Evolutionary conservation across 2,113 vertebrate genomes (phyloP), one percentile per base, ranked within the genome.

Genomic region (Myodes glareolus): DNA sequence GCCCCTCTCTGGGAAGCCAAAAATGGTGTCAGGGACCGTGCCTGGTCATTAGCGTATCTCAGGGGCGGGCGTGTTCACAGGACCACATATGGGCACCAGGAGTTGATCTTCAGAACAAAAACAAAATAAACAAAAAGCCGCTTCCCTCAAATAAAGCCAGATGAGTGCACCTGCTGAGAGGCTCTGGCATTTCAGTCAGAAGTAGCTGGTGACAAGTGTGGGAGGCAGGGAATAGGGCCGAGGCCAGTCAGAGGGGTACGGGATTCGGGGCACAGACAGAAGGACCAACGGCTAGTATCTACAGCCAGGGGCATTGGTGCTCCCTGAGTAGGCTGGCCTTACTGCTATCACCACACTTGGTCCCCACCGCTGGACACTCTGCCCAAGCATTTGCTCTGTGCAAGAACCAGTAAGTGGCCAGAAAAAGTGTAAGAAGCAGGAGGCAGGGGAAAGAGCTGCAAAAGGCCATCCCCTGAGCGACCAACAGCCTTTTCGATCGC

Each of bases 71-170:
- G 39, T 50, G 63, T 27, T 76, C 23, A 23, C 21, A 36, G 52
- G 36, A 76, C 61, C 75, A 65, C 97, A 95, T 96, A 68, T 98
- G 98, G 97, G 63, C 91, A 50, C 97, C 97, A 98, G 91, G 67
- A 96, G 77, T 61, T 78, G 81, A 70, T 67, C 92, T 85, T 94
- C 90, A 88, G 97, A 96, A 96, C 82, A 95, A 90, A 96, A 88
- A 7, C 90, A 97, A 96, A 97, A 94, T 87, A 92, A 96, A 91
- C 88, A 65, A 5, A 91, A 39, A 88, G 84, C 58, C 81, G 68
- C 85, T 25, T 55, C 27, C 77, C 63, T 86, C 55, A 42, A 50
- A 45, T 89, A 17, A 75, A 96, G 93, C 82, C 94, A 88, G 96
- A 87, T 50, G 80, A 67, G 42, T 94, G 45, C 93, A 92, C 92